phyloP scores from a whole-genome alignment of 2,113 vertebrate species.

The Tragelaphus strepsiceros region DNA sequence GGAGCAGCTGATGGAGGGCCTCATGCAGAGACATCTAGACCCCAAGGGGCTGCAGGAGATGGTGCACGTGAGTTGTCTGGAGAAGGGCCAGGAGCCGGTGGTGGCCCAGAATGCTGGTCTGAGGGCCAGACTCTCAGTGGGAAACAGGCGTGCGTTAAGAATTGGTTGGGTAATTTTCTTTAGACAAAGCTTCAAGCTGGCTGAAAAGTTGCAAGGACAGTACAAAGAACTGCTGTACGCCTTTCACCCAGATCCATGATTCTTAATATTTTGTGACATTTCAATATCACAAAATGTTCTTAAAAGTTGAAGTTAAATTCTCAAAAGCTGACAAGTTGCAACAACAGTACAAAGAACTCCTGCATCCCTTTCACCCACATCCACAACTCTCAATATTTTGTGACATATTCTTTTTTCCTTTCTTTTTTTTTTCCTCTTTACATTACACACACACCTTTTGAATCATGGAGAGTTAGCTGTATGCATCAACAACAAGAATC shows the following conservation, averaged over 20 bases:
- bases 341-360: not conserved
- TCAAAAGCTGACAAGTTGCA: not conserved
- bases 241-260: not conserved
- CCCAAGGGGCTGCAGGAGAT: constrained; percentile 64
- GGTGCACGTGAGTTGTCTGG: constrained; percentile 39
- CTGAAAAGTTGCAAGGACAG: not conserved
- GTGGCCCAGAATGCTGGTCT: not conserved
- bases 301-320: not conserved
- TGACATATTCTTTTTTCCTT: not conserved
- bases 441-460: not conserved
- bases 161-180: not conserved
- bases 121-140: not conserved
- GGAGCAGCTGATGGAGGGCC: constrained; percentile 46
- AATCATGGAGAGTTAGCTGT: not conserved
- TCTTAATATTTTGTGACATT: not conserved
- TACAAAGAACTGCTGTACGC: not conserved
- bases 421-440: not conserved
- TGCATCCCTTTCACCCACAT: not conserved
- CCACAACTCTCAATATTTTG: not conserved
- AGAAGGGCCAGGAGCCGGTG: accelerated
- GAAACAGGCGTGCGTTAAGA: not conserved
- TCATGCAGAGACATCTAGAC: constrained; percentile 62
- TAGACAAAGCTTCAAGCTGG: not conserved
- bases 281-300: not conserved
- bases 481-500: not conserved